Conservation (phyloP, 2,113 vertebrate species). For the Paradoxurus hermaphroditus region DNA sequence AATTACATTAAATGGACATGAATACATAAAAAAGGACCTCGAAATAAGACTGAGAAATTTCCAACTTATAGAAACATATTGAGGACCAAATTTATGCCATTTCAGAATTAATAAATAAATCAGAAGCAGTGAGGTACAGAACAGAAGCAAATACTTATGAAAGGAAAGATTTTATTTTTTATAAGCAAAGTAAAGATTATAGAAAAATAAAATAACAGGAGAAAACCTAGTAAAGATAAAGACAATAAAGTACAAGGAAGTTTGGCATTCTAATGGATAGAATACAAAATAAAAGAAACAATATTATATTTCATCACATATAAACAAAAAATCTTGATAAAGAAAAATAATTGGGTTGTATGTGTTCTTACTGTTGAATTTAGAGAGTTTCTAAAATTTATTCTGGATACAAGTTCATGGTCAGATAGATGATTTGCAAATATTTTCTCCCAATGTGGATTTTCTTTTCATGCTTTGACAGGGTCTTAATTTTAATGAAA, state of each 20-base stretch:
- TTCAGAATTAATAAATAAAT: neutral
- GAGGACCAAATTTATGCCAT: neutral
- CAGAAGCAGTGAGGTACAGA: neutral
- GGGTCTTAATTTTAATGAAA: neutral
- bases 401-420: neutral
- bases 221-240: neutral
- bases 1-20: neutral
- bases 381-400: neutral
- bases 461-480: neutral
- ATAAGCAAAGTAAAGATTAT: neutral
- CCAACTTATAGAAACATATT: neutral
- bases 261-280: neutral
- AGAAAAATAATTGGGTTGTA: neutral
- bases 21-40: neutral
- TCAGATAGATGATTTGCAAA: neutral
- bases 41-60: neutral
- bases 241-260: neutral
- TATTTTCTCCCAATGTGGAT: neutral
- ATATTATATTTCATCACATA: neutral
- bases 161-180: neutral
- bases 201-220: neutral
- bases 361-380: neutral
- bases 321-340: neutral
- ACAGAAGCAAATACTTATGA: neutral
- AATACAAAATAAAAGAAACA: neutral